Percentiles rank a stretch among this genome's conserved stretches.
Conservation (phyloP, 2,888 invertebrate genomes). For the Leucophenga montana region DNA sequence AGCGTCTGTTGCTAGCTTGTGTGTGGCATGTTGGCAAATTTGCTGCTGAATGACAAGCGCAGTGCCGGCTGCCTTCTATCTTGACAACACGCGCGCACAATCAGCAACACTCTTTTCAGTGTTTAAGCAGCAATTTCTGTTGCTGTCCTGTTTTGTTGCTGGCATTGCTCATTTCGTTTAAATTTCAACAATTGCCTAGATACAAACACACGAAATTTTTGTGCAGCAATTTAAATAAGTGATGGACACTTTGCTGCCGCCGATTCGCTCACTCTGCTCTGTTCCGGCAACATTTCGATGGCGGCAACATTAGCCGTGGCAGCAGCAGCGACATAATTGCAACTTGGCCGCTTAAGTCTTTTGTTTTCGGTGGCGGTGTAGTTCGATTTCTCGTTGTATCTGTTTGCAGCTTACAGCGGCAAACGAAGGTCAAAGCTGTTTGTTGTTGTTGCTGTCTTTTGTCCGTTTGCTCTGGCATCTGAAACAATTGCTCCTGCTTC, state of each 20-base stretch:
- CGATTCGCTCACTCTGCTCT: neutral
- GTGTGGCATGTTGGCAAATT: constrained; percentile 60
- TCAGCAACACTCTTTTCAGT: constrained; percentile 2
- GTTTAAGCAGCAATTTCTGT: constrained; percentile 24
- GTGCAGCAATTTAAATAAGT: constrained; percentile 59
- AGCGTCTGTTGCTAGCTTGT: constrained; percentile 43
- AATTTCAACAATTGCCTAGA: constrained; percentile 36
- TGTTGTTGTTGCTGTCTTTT: constrained; percentile 41
- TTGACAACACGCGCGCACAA: neutral
- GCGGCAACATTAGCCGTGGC: neutral
- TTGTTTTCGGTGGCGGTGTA: constrained; percentile 26
- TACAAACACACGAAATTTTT: constrained; percentile 32
- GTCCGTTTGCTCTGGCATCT: constrained; percentile 18
- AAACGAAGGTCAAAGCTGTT: constrained; percentile 47
- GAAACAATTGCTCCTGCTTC: constrained; percentile 3
- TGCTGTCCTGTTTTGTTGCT: constrained; percentile 28
- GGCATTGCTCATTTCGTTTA: constrained; percentile 37
- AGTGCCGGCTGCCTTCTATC: too few species aligned
- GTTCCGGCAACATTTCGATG: constrained; percentile 4
- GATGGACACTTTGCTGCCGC: constrained; percentile 42
- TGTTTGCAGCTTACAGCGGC: constrained; percentile 50
- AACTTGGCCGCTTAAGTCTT: constrained; percentile 39
- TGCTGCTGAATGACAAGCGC: constrained; percentile 33
- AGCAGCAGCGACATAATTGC: constrained; percentile 50
- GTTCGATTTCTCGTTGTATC: constrained; percentile 42